Percentiles rank a stretch among this genome's conserved stretches.
Conservation (phyloP, 2,113 vertebrate species). For the Chloroceryle aenea region DNA sequence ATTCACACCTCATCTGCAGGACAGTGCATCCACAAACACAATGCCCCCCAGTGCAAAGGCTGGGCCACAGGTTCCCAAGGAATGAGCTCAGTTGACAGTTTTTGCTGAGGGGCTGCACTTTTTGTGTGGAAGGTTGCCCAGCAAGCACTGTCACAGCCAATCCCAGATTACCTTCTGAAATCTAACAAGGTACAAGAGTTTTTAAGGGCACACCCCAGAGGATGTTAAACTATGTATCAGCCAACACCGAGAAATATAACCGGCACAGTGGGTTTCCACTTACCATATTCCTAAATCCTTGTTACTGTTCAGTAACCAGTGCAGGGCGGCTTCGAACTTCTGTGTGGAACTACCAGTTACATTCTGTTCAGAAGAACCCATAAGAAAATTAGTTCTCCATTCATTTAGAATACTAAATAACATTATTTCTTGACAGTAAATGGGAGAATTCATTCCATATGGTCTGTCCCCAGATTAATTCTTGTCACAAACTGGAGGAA, state of each 20-base stretch:
- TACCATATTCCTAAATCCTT: slow-evolving; percentile 79
- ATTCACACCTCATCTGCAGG: neutral
- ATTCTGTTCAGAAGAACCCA: slow-evolving; percentile 64
- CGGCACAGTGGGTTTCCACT: neutral
- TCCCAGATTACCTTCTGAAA: neutral
- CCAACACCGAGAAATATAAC: neutral
- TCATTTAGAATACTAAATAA: neutral
- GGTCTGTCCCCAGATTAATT: neutral
- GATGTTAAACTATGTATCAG: neutral
- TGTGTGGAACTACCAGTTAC: slow-evolving; percentile 62
- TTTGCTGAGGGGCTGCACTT: neutral
- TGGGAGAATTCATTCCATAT: neutral
- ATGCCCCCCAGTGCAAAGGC: neutral
- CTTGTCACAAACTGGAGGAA: neutral
- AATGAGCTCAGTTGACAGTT: neutral
- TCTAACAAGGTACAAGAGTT: neutral
- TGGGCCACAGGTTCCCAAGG: neutral
- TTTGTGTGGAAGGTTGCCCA: neutral
- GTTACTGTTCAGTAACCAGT: slow-evolving; percentile 80
- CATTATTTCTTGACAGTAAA: neutral
- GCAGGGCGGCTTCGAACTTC: slow-evolving; percentile 77
- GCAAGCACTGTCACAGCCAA: neutral
- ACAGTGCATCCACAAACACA: neutral
- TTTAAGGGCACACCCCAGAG: neutral
- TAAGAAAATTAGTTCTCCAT: slow-evolving; percentile 36